phyloP scores from a whole-genome alignment of 1,140 invertebrate species.

The Sitobion miscanthi region DNA sequence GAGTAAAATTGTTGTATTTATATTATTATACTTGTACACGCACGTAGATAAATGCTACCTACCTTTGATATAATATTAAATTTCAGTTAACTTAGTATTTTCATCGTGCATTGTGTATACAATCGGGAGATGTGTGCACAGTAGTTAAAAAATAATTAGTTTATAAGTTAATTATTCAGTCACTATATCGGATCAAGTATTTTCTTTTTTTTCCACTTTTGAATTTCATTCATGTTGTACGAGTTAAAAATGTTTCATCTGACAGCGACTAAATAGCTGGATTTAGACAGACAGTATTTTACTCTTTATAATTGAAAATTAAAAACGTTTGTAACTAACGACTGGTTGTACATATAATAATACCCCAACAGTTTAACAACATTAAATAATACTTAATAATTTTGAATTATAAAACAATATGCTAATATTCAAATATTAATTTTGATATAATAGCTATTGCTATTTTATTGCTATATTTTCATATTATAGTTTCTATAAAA shows the following conservation, averaged over 20 bases:
- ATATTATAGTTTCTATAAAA: no score
- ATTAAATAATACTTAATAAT: not conserved
- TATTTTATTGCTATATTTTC: no score
- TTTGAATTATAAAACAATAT: not conserved
- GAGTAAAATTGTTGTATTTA: not conserved
- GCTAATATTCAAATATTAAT: not conserved
- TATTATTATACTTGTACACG: not conserved
- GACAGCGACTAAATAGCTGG: not conserved
- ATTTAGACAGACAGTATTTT: not conserved
- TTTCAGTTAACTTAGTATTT: not conserved
- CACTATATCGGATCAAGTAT: not conserved
- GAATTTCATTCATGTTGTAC: not conserved
- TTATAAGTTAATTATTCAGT: slow-evolving; percentile 19
- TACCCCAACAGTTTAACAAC: not conserved
- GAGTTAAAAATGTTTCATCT: not conserved
- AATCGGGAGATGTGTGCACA: not conserved
- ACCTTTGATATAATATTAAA: not conserved
- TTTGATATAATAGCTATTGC: not conserved
- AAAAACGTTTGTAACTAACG: not conserved
- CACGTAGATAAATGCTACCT: not conserved
- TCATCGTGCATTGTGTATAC: not conserved
- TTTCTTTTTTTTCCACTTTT: not conserved
- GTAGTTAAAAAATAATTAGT: not conserved
- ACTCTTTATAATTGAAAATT: not conserved
- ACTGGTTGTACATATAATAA: not conserved